Evolutionary conservation across 2,888 invertebrate genomes (phyloP).

Genomic region (Fragum fragum): DNA sequence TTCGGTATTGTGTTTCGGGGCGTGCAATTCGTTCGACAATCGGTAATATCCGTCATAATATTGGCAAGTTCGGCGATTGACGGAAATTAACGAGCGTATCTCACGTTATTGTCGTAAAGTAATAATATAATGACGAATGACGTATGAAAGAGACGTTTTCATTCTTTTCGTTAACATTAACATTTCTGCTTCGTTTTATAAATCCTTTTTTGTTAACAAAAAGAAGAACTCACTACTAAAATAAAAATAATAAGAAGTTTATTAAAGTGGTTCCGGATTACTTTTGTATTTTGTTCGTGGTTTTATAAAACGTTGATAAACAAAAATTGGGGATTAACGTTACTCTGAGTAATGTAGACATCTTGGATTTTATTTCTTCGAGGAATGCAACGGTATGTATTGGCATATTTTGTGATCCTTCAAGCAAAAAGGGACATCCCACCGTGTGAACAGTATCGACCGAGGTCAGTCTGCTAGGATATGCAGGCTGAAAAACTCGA

Average conservation of each 20-base stretch:
- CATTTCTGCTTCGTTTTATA: neutral
- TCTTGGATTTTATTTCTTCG: neutral
- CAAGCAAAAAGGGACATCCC: too few species aligned
- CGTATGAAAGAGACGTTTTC: slow-evolving; percentile 43
- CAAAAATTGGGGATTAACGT: neutral
- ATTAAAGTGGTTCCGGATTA: neutral
- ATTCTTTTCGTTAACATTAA: slow-evolving; percentile 20
- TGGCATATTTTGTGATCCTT: too few species aligned
- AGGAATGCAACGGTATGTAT: neutral
- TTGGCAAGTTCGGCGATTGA: neutral
- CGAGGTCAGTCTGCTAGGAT: too few species aligned
- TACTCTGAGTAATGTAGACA: neutral
- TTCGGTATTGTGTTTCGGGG: slow-evolving; percentile 2
- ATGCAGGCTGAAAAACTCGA: too few species aligned
- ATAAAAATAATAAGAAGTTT: too few species aligned
- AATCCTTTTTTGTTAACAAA: too few species aligned
- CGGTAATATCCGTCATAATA: slow-evolving; percentile 15
- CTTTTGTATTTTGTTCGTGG: neutral
- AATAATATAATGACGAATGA: slow-evolving; percentile 45
- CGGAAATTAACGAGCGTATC: slow-evolving; percentile 17
- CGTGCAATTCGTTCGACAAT: slow-evolving; percentile 18
- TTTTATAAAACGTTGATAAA: neutral
- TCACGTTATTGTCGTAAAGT: slow-evolving; percentile 46
- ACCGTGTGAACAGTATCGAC: too few species aligned
- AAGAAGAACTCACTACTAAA: too few species aligned